These are phyloP conservation scores for Dryobates pubescens DNA, from an alignment of 2,797 vertebrate genomes.

Conservation along the genomic window DNA sequence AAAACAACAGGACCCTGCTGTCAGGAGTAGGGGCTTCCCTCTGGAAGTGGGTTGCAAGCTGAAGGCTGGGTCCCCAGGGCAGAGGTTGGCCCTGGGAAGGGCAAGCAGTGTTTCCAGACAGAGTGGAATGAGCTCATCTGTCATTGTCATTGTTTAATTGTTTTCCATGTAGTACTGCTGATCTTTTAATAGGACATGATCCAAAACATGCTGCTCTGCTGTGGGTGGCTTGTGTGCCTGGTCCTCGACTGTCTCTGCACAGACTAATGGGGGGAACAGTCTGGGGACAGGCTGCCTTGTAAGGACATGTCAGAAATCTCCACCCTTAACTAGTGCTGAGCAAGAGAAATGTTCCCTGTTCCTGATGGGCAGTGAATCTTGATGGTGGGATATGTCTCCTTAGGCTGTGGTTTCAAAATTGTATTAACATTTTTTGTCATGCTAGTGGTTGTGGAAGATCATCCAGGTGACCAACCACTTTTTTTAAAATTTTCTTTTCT, in stretches of 20 bases:
- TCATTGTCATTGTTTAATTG: slow-evolving; percentile 33
- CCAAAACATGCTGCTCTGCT: not conserved
- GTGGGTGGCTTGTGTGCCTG: slow-evolving; percentile 16
- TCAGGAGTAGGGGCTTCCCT: not conserved
- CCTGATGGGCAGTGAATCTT: not conserved
- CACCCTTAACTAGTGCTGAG: not conserved
- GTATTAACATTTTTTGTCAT: not conserved
- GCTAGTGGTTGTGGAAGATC: not conserved
- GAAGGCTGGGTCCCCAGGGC: not conserved
- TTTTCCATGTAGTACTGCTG: not conserved
- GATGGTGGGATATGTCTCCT: not conserved
- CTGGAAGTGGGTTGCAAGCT: not conserved
- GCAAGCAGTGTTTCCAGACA: accelerated
- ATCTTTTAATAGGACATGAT: not conserved
- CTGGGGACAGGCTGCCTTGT: not conserved
- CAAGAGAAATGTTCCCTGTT: not conserved
- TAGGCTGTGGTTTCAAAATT: slow-evolving; percentile 23
- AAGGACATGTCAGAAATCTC: not conserved
- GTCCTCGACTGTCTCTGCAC: accelerated
- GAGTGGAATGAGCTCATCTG: not conserved
- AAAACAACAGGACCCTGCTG: not conserved
- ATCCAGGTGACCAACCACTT: not conserved
- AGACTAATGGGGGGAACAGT: not conserved
- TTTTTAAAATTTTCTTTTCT: not conserved
- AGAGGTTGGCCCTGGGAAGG: not conserved